These are phyloP conservation scores for Crotalus helleri DNA, from an alignment of 2,113 vertebrate species.

Conservation along the genomic window DNA sequence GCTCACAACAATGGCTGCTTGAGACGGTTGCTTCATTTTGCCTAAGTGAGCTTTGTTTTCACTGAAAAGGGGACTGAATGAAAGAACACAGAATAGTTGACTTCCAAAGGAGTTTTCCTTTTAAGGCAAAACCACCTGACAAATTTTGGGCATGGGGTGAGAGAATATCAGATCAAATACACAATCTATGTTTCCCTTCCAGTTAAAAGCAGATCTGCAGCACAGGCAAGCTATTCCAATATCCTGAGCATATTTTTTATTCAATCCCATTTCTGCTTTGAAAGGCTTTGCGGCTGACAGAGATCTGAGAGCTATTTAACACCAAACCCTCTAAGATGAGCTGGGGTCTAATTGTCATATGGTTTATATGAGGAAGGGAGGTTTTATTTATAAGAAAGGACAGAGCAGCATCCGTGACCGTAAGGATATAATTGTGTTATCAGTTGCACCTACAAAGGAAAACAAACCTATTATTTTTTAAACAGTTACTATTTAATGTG, in stretches of 20 bases:
- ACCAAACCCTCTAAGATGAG: neutral
- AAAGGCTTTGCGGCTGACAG: neutral
- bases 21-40: neutral
- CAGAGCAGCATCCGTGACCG: neutral
- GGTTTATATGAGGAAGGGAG: conserved; percentile 15
- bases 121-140: neutral
- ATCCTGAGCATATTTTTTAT: neutral
- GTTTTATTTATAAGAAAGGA: neutral
- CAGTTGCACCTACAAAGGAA: conserved; percentile 6
- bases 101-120: neutral
- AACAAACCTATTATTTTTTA: neutral
- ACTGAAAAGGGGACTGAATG: neutral
- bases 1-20: neutral
- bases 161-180: neutral
- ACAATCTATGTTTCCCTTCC: neutral
- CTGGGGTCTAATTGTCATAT: neutral
- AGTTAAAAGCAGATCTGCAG: neutral
- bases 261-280: neutral
- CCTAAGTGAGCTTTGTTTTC: neutral
- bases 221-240: neutral
- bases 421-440: neutral
- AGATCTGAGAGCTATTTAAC: conserved; percentile 20
- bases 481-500: conserved; percentile 15
- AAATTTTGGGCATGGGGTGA: neutral
- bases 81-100: neutral